Base-by-base conservation (phyloP, 2,888 invertebrate species). In the Luperina testacea region DNA sequence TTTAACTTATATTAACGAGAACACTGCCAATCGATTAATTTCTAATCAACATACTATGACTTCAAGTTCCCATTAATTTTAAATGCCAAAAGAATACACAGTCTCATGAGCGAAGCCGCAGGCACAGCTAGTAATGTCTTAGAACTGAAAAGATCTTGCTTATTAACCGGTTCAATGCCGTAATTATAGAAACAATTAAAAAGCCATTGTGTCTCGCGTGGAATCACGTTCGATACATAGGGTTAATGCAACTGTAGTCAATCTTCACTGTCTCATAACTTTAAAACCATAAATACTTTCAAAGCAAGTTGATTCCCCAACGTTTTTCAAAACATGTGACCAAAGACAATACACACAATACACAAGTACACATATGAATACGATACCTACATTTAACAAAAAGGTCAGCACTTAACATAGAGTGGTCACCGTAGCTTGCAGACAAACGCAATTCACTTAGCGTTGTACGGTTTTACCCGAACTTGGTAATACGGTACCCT, bases 401-500 rank as follows among this genome's bases (percentile, higher is more conserved):
- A 83, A 89, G 88, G 85, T 87, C 89, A 87, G 75, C 88, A 89
- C 88, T 89, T 82, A 87, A 78, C 83, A 82, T 72, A 77, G 81
- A 87, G 86, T 84, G 88, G 87, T 81, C 80, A 87, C 82, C 81
- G 81, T 87, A 81, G 82, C 81, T 84, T 84, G 77, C 86, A 85
- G 83, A 84, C 84, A 82, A 84, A 84, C 88, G 86, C 89, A 89
- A 89, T 89, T 88, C 89, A 89, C 89, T 89, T 88, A 89, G 80
- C 65, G 80, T 74, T 76, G 82, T 83, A 61, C 61, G 77, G 80
- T 74, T 76, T 81, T 83, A 61, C 61, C 78, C 71, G 69, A 82
- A 83, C 85, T 88, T 87, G 72, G 68, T 81, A 88, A 81, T 75
- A 68, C 71, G 53, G 77, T 69, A 72, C 74, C 69, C 75, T 68